Conservation (phyloP, 2,888 invertebrate species). For the Laspeyria flexula region DNA sequence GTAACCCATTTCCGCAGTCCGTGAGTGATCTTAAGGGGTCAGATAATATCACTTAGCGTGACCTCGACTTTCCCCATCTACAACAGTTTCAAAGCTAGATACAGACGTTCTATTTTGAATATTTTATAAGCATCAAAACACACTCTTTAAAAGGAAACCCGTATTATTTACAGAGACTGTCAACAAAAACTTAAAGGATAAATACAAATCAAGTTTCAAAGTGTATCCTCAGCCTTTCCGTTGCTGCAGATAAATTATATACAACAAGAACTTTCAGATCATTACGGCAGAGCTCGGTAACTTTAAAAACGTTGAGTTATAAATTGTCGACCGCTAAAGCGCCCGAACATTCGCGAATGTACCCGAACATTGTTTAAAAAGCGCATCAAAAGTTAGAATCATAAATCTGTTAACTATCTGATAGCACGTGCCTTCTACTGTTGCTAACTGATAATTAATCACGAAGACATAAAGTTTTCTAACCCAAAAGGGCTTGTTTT, state of each 20-base stretch:
- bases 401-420: conserved; percentile 42
- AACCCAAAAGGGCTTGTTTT: conserved; percentile 59
- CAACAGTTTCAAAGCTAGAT: too few species aligned
- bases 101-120: too few species aligned
- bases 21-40: too few species aligned
- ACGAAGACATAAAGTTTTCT: conserved; percentile 61
- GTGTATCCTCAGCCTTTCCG: background rate
- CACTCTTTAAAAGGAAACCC: background rate
- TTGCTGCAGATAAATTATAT: background rate
- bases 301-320: conserved; percentile 14
- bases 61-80: too few species aligned
- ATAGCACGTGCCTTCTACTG: conserved; percentile 37
- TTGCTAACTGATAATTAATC: conserved; percentile 60
- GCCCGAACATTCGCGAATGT: background rate
- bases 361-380: conserved; percentile 29
- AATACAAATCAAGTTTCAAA: background rate
- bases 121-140: too few species aligned
- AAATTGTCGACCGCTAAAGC: conserved; percentile 4
- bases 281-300: background rate
- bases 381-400: conserved; percentile 32
- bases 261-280: background rate
- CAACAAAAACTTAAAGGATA: background rate
- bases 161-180: background rate
- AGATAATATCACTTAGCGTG: too few species aligned
- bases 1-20: too few species aligned